These are phyloP conservation scores for Parazoanthus darwini DNA, from an alignment of 92 coral and sea anemone species.

Conservation along the genomic window DNA sequence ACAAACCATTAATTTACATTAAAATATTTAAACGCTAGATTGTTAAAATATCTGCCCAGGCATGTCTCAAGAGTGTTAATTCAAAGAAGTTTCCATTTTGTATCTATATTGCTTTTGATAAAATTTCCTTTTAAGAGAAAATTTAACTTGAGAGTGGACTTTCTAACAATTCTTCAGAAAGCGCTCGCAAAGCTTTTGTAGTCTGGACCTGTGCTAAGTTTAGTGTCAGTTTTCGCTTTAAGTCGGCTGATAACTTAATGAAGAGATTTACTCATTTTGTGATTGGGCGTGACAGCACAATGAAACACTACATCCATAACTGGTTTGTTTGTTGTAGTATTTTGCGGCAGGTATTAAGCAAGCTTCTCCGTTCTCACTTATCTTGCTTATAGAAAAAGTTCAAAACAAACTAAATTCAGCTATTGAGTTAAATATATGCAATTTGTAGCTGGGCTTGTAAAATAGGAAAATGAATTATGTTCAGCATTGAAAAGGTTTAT, in stretches of 20 bases:
- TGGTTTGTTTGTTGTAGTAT: conserved; percentile 11
- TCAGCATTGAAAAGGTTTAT: conserved; percentile 1
- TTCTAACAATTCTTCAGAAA: background rate
- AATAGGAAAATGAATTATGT: background rate
- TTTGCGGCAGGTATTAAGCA: background rate
- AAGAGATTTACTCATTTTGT: conserved; percentile 33
- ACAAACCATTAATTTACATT: conserved; percentile 34
- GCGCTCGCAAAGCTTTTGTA: background rate
- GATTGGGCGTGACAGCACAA: conserved; percentile 29
- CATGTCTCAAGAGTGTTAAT: conserved; percentile 5
- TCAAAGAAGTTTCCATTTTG: background rate
- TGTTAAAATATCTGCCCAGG: conserved; percentile 39
- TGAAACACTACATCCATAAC: background rate
- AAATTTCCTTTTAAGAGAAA: background rate
- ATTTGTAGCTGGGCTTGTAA: background rate
- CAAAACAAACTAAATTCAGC: background rate
- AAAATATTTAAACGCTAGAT: conserved; percentile 9
- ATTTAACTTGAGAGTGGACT: background rate
- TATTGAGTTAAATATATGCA: background rate
- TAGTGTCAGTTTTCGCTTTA: conserved; percentile 10
- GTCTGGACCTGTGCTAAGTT: background rate
- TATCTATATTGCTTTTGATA: background rate
- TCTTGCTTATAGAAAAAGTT: background rate
- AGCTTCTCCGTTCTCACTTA: background rate
- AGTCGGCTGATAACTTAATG: conserved; percentile 31